phyloP scores from a whole-genome alignment of 2,113 vertebrate species.

The Zosterops pallidus region DNA sequence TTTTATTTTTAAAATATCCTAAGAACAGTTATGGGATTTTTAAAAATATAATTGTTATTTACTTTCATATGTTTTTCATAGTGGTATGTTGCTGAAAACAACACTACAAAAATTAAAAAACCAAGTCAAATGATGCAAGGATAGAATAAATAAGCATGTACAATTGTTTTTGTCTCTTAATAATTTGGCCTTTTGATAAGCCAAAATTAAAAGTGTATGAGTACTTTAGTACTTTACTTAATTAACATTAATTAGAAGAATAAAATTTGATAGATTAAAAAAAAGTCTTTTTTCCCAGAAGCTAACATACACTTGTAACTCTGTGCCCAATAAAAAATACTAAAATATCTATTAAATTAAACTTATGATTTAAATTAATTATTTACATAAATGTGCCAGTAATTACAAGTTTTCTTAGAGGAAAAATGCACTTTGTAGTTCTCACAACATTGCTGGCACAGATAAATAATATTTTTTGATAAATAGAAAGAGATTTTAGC shows the following conservation, averaged over 20 bases:
- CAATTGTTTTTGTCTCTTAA: not conserved
- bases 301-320: not conserved
- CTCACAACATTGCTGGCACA: not conserved
- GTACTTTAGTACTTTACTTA: not conserved
- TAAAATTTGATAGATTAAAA: not conserved
- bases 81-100: not conserved
- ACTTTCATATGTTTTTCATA: not conserved
- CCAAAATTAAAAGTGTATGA: not conserved
- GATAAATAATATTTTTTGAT: not conserved
- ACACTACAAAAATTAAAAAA: not conserved
- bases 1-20: not conserved
- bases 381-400: not conserved
- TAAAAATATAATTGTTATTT: not conserved
- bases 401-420: not conserved
- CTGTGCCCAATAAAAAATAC: not conserved
- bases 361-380: not conserved
- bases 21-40: not conserved
- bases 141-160: not conserved
- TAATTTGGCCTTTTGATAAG: not conserved
- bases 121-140: not conserved
- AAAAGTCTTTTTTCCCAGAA: not conserved
- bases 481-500: not conserved
- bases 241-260: not conserved
- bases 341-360: not conserved
- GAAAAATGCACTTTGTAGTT: not conserved